Evolutionary conservation across 2,888 invertebrate species (phyloP).

Genomic region (Dicyrtomina minuta): DNA sequence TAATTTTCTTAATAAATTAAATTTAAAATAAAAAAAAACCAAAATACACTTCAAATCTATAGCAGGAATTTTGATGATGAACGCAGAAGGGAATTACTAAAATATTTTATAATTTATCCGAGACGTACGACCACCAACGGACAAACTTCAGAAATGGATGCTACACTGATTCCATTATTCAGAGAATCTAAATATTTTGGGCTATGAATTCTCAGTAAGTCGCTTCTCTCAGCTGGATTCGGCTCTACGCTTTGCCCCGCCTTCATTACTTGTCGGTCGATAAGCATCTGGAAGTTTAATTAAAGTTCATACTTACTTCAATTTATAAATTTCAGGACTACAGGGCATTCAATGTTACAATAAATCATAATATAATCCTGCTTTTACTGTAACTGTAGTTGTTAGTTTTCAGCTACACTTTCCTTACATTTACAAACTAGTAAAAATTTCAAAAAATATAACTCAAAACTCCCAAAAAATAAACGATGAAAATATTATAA

Average conservation of each 20-base stretch:
- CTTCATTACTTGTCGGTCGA: conserved; percentile 15
- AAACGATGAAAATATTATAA: too few relatives aligned
- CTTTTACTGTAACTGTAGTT: too few relatives aligned
- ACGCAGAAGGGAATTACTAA: too few relatives aligned
- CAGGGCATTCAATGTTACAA: conserved; percentile 21
- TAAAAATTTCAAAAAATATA: too few relatives aligned
- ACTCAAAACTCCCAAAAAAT: too few relatives aligned
- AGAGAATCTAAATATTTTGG: conserved; percentile 72
- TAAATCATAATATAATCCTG: too few relatives aligned
- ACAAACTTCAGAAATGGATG: conserved; percentile 31
- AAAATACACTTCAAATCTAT: too few relatives aligned
- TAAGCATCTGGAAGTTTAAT: conserved; percentile 23
- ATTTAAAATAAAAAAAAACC: not conserved
- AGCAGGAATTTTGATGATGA: not conserved
- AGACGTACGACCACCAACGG: conserved; percentile 7
- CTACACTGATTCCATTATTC: conserved; percentile 58
- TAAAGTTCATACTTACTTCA: too few relatives aligned
- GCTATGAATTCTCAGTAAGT: conserved; percentile 75
- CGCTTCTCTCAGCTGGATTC: conserved; percentile 69
- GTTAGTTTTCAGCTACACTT: not conserved
- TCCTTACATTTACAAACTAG: too few relatives aligned
- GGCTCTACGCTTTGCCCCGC: conserved; percentile 64
- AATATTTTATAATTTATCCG: not conserved
- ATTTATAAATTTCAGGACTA: too few relatives aligned
- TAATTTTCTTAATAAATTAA: not conserved